Evolutionary conservation across 2,888 invertebrate genomes (phyloP), one percentile per base, ranked within the genome.

Genomic region (Myopa testacea): DNA sequence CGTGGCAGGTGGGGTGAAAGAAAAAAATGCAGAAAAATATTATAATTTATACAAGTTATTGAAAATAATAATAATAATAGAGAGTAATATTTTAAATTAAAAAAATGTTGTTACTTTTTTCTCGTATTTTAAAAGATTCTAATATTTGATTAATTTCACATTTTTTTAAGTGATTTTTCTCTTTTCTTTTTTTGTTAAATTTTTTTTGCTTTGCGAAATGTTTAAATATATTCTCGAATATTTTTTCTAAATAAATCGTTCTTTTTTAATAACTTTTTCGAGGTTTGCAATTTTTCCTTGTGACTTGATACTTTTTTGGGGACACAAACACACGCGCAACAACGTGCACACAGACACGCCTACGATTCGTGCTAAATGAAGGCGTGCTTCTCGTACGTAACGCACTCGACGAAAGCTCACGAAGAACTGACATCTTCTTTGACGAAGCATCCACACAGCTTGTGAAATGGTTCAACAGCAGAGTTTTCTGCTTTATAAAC

Each of bases 351-450:
- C 50, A 12, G 69, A 71, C 69, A 76, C 76, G 79, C 78, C 60
- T 73, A 76, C 75, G 69, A 78, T 45, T 75, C 52, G 45, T 45
- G 4, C 1, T 38, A 5, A 50, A 16, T 40, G 40, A 12, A n/a
- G 45, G 75, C 55, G 65, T 75, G 8, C 45, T 45, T 14, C 52
- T 67, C 16, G 55, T 5, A 55, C 65, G 73, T 50, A 62, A 65
- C 74, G 75, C 75, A 55, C 37, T 75, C 75, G 80, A 73, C 78
- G 79, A 82, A 83, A 83, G 83, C 83, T 83, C 82, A 78, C 78
- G 80, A 82, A 78, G 81, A 81, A 81, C 82, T 82, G 75, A 70
- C 70, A 65, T 65, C 65, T 38, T 26, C 38, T 65, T 65, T 14
- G 73, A 52, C 67, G 37, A 67, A 65, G 75, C 65, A 75, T 67